Percentiles rank a stretch among this genome's conserved stretches.
Conservation (phyloP, 2,797 vertebrate species). For the Pseudotriccus pelzelni region DNA sequence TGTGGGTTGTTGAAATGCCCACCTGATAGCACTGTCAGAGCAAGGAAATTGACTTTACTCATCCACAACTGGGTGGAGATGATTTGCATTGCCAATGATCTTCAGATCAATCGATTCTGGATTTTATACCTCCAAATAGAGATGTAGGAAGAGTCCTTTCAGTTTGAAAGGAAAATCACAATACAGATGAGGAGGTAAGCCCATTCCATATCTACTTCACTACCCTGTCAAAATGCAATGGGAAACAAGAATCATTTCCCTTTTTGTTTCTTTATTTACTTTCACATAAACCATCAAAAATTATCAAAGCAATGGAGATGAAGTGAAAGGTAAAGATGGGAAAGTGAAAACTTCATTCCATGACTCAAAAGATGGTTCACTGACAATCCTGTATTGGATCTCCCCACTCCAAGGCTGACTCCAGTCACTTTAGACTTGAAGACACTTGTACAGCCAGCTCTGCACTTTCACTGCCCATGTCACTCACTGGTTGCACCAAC, state of each 20-base stretch:
- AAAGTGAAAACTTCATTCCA: background rate
- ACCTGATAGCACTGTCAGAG: background rate
- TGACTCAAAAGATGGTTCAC: accelerated
- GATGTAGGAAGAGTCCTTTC: background rate
- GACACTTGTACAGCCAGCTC: background rate
- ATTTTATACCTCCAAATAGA: background rate
- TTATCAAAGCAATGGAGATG: background rate
- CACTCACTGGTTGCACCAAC: background rate
- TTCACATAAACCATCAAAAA: background rate
- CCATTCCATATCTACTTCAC: background rate
- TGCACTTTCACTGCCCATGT: accelerated
- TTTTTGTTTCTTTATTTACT: background rate
- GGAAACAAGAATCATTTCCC: background rate
- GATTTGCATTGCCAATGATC: background rate
- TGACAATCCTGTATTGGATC: background rate
- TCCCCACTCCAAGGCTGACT: background rate
- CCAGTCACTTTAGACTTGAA: background rate
- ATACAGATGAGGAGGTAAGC: background rate
- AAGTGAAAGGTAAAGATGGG: background rate
- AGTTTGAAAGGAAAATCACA: background rate
- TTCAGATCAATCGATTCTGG: background rate
- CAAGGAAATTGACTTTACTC: background rate
- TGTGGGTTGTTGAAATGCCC: background rate
- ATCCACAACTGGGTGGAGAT: background rate
- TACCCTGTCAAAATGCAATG: background rate